Evolutionary conservation across 2,113 vertebrate genomes (phyloP), one percentile per base, ranked within the genome.

Genomic region (Pogona vitticeps): DNA sequence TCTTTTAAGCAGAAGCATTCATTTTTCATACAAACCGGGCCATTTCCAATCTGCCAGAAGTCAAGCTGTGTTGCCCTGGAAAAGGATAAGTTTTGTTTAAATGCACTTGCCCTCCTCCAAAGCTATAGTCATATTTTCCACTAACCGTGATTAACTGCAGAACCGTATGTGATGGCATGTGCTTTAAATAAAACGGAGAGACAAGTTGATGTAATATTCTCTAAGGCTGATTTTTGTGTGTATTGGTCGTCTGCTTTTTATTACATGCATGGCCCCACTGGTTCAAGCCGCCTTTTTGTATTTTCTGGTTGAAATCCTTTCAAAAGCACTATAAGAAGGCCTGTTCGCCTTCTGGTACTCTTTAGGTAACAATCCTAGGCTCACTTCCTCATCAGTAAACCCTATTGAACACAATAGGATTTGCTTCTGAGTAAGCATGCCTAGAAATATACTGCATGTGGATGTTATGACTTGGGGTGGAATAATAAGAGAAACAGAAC

Each of bases 121-220:
- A 93, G 93, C 83, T 91, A 72, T 33, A 93, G 89, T 95, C 95
- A 95, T 89, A 93, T 94, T 96, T 96, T 96, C 95, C 95, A 94
- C 92, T 95, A 93, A 58, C 85, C 56, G 79, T 87, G 85, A 87
- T 82, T 87, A 87, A 94, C 92, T 89, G 88, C 92, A 93, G 89
- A 92, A 61, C 88, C 91, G 82, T 91, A 93, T 93, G 92, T 83
- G 91, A 92, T 95, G 93, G 94, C 94, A 94, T 94, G 91, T 93
- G 94, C 94, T 94, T 94, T 92, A 94, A 93, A 92, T 94, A 95
- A 94, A 93, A 89, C 88, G 65, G 81, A 82, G 90, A 92, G 92
- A 81, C 91, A 90, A 92, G 88, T 90, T 95, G 93, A 95, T 93
- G 94, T 95, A 94, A 96, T 93, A 76, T 46, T 93, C 86, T 94